Conservation (phyloP, 2,888 invertebrate genomes). For the Coremacera marginata region DNA sequence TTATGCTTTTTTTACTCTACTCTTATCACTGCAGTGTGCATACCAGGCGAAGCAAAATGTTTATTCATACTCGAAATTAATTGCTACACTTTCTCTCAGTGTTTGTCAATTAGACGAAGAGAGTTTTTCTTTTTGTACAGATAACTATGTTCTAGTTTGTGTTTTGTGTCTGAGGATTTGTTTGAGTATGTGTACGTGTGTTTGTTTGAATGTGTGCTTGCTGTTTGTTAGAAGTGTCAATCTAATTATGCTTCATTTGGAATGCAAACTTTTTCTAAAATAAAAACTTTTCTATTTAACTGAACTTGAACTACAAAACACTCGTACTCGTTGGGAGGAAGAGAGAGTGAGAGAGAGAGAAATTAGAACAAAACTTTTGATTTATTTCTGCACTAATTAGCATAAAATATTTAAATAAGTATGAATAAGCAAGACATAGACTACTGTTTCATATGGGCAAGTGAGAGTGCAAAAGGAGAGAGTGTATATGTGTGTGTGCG, state of each 20-base stretch:
- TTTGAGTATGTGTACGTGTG: not conserved
- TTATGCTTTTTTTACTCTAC: too few relatives aligned
- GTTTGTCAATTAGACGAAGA: conserved; percentile 21
- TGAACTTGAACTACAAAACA: not conserved
- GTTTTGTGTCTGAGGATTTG: not conserved
- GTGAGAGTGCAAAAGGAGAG: not conserved
- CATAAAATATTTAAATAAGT: not conserved
- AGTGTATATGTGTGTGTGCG: not conserved
- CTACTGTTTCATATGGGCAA: not conserved
- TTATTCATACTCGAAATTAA: not conserved
- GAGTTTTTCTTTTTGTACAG: not conserved
- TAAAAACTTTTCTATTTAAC: not conserved
- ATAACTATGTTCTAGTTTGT: not conserved
- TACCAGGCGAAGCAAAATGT: not conserved
- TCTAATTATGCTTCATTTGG: conserved; percentile 8
- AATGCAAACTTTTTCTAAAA: not conserved
- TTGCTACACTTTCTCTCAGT: not conserved
- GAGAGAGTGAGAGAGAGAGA: not conserved
- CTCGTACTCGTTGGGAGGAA: not conserved
- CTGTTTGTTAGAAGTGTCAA: not conserved
- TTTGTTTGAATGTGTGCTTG: not conserved
- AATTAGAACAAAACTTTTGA: too few relatives aligned
- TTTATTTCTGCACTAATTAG: not conserved
- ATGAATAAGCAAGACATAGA: not conserved
- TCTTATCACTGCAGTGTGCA: too few relatives aligned